phyloP scores from a whole-genome alignment of 2,797 vertebrate species.

The Malacoraja senta region DNA sequence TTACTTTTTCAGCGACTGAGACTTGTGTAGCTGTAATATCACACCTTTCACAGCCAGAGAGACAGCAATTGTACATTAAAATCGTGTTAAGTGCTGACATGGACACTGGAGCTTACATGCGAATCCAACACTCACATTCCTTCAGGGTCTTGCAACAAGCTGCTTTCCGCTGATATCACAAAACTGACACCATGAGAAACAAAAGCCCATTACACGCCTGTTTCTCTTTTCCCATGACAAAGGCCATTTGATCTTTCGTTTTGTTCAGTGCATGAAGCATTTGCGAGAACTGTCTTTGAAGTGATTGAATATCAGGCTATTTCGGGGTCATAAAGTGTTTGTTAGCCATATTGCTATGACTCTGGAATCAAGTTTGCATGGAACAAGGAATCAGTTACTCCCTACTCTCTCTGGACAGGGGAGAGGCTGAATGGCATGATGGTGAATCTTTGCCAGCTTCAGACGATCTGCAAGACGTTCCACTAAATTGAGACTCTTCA shows the following conservation, averaged over 20 bases:
- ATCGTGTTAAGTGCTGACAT: conserved; percentile 11
- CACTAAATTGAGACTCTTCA: not conserved
- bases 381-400: not conserved
- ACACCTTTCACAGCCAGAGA: conserved; percentile 24
- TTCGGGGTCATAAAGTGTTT: too few relatives aligned
- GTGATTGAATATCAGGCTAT: too few relatives aligned
- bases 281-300: too few relatives aligned
- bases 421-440: not conserved
- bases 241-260: not conserved
- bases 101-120: not conserved
- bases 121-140: not conserved
- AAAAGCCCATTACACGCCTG: not conserved
- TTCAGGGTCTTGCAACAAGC: conserved; percentile 22
- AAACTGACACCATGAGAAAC: not conserved
- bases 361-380: too few relatives aligned
- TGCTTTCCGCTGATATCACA: not conserved
- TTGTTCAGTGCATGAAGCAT: not conserved
- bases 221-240: not conserved
- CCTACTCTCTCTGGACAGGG: not conserved
- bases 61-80: not conserved
- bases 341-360: too few relatives aligned
- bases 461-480: not conserved
- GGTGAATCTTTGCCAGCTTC: not conserved
- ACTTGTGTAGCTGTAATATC: conserved; percentile 1
- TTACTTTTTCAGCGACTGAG: not conserved